These are phyloP conservation scores for Zoanthus solanderi DNA, from an alignment of 92 coral and sea anemone species.

Conservation along the genomic window DNA sequence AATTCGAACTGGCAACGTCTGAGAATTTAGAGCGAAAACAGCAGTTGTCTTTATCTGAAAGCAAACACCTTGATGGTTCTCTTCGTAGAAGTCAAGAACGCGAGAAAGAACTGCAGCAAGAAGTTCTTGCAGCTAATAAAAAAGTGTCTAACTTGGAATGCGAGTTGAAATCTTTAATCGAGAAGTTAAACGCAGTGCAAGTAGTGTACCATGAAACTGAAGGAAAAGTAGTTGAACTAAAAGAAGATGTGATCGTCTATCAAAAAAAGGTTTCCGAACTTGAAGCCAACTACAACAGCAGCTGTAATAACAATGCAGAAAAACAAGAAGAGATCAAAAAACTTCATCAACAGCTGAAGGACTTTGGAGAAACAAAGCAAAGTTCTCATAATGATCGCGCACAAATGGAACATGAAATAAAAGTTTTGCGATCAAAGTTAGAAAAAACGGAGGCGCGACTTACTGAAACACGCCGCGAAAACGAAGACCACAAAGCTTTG, in stretches of 20 bases:
- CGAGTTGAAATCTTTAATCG: slow-evolving; percentile 72
- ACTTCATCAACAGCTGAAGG: slow-evolving; percentile 57
- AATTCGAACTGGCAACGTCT: slow-evolving; percentile 72
- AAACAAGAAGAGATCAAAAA: slow-evolving; percentile 61
- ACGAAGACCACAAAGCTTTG: slow-evolving; percentile 69
- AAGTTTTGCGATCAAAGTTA: slow-evolving; percentile 60
- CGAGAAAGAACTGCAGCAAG: slow-evolving; percentile 77
- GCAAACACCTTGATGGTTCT: slow-evolving; percentile 72
- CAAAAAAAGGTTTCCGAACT: slow-evolving; percentile 79
- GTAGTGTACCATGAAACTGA: slow-evolving; percentile 70
- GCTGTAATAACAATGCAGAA: slow-evolving; percentile 66
- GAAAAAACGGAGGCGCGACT: slow-evolving; percentile 79
- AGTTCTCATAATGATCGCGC: slow-evolving; percentile 58
- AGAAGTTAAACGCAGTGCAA: slow-evolving; percentile 70
- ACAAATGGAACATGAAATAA: slow-evolving; percentile 67
- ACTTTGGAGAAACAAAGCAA: slow-evolving; percentile 62
- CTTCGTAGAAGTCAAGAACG: slow-evolving; percentile 78
- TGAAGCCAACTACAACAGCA: slow-evolving; percentile 77
- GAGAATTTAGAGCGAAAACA: background rate
- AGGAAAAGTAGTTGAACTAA: slow-evolving; percentile 63
- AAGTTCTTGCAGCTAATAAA: slow-evolving; percentile 80
- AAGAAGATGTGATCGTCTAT: slow-evolving; percentile 72
- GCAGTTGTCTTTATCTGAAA: slow-evolving; percentile 48
- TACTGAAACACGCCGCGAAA: slow-evolving; percentile 75
- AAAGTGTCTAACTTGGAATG: slow-evolving; percentile 73